Evolutionary conservation across 2,888 invertebrate genomes (phyloP).

Genomic region (Eupithecia inturbata): DNA sequence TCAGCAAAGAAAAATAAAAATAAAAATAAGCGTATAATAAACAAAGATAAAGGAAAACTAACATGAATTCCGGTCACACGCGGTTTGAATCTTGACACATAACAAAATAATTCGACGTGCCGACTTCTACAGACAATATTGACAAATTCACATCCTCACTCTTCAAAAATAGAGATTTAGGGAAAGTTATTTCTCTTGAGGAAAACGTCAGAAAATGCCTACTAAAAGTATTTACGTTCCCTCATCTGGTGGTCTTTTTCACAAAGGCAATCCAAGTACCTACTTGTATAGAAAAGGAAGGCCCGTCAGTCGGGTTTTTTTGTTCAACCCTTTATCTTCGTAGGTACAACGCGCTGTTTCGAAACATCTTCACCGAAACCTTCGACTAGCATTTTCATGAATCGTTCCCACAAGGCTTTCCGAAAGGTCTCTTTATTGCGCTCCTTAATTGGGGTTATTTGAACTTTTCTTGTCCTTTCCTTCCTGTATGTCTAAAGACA

Average conservation of each 20-base stretch:
- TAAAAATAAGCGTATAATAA: too few relatives aligned
- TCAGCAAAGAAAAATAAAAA: too few relatives aligned
- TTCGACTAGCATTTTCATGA: conserved; percentile 71
- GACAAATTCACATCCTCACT: conserved; percentile 22
- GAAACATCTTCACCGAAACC: conserved; percentile 65
- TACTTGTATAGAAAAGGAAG: conserved; percentile 46
- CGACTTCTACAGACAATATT: conserved; percentile 34
- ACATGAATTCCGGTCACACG: background rate
- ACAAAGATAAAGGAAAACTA: background rate
- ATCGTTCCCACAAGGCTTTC: conserved; percentile 73
- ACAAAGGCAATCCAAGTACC: conserved; percentile 46
- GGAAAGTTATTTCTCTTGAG: conserved; percentile 27
- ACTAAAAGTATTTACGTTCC: conserved; percentile 21
- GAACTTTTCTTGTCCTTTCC: conserved; percentile 71
- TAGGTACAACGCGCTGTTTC: conserved; percentile 51
- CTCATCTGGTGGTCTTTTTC: conserved; percentile 37
- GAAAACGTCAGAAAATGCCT: conserved; percentile 34
- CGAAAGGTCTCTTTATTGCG: conserved; percentile 73
- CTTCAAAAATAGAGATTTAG: conserved; percentile 24
- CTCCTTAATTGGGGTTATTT: conserved; percentile 76
- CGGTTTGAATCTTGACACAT: conserved; percentile 4
- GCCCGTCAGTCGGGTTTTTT: conserved; percentile 46
- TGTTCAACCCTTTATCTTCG: conserved; percentile 60
- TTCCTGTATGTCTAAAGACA: conserved; percentile 60
- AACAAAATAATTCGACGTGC: conserved; percentile 14